phyloP scores from a whole-genome alignment of 2,888 invertebrate species.

The Pemphredon lugubris region DNA sequence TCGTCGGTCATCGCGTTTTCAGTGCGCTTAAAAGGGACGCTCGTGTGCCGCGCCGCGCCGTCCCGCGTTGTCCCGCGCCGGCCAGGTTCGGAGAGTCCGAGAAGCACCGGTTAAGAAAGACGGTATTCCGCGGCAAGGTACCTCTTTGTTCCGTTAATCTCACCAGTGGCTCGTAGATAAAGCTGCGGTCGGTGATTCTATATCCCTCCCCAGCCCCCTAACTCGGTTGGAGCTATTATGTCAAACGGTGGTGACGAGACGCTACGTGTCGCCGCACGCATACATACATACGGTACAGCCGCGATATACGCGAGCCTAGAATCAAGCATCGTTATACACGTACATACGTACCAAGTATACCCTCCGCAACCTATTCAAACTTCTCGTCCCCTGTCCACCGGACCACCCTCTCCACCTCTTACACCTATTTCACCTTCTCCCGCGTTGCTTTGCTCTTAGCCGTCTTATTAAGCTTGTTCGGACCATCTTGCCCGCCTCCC shows the following conservation, averaged over 20 bases:
- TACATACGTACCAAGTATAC: too few relatives aligned
- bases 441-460: conserved; percentile 17
- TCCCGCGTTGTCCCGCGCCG: too few relatives aligned
- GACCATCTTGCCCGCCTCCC: conserved; percentile 7
- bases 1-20: too few relatives aligned
- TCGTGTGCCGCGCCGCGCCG: too few relatives aligned
- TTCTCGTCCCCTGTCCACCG: conserved; percentile 43
- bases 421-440: conserved; percentile 8
- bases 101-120: conserved; percentile 25
- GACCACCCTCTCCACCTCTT: conserved; percentile 5
- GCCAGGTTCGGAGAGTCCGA: conserved; percentile 20
- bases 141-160: conserved; percentile 66
- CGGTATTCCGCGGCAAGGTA: conserved; percentile 24
- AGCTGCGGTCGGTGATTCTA: conserved; percentile 52
- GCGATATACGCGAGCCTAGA: conserved; percentile 45
- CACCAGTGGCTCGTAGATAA: conserved; percentile 56
- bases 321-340: too few relatives aligned
- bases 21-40: too few relatives aligned
- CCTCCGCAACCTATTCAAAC: conserved; percentile 60
- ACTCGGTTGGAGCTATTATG: conserved; percentile 57
- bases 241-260: conserved; percentile 54
- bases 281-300: conserved; percentile 28
- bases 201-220: conserved; percentile 51
- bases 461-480: conserved; percentile 36
- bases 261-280: not conserved